Evolutionary conservation across 2,113 vertebrate species (phyloP).

Genomic region (Podarcis raffonei): DNA sequence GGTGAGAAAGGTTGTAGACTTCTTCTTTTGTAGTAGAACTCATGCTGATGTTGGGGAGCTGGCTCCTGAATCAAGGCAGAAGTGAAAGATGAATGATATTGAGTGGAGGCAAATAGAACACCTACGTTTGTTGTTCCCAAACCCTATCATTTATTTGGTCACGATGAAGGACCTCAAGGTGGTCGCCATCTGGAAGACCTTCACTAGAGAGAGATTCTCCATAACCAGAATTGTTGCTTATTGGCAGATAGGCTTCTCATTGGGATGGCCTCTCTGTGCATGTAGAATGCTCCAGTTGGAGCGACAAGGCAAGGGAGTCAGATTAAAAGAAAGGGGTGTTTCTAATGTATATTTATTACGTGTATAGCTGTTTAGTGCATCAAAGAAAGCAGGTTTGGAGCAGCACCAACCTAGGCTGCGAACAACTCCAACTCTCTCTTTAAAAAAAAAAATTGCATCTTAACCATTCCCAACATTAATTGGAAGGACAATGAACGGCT

Average conservation of each 20-base stretch:
- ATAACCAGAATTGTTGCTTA: background rate
- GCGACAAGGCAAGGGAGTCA: background rate
- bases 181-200: constrained; percentile 28
- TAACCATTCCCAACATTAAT: background rate
- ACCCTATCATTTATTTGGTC: background rate
- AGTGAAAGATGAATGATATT: background rate
- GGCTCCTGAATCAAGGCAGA: background rate
- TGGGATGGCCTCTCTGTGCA: constrained; percentile 23
- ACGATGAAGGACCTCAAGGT: background rate
- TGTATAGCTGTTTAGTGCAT: background rate
- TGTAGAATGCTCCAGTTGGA: background rate
- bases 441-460: too few species aligned
- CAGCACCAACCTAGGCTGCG: background rate
- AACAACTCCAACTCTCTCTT: too few species aligned
- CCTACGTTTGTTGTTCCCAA: background rate
- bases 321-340: background rate
- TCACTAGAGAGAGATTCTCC: constrained; percentile 21
- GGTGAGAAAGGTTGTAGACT: background rate
- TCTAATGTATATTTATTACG: constrained; percentile 9
- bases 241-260: background rate
- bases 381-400: background rate
- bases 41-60: background rate
- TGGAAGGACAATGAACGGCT: constrained; percentile 8
- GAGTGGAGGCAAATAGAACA: background rate
- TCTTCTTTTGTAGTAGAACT: background rate